Evolutionary conservation across 1,140 invertebrate genomes (phyloP), one percentile per base, ranked within the genome.

Genomic region (Drosophila rufa): DNA sequence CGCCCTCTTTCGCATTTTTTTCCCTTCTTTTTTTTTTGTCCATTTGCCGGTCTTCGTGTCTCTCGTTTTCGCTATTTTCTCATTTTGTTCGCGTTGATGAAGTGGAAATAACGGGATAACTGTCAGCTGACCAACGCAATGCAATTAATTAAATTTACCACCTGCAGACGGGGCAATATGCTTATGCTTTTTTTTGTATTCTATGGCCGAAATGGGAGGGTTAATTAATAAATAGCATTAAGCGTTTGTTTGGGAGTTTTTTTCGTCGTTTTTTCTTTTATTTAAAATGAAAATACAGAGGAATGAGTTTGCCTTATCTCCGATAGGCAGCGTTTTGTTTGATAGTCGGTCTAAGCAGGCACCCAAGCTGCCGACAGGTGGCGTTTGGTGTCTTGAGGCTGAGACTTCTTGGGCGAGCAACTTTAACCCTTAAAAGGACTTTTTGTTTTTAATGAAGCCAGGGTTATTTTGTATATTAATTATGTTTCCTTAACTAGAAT

Each of bases 61-160:
- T 57, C 59, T 60, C 74, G 56, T 36, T 66, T 58, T 45, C 53
- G 75, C 58, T 42, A 65, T 67, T 55, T 70, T 55, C 55, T 30
- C 57, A 65, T 61, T 65, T 65, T 65, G 27, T 79, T 79, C 57
- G 51, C 75, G 76, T 79, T 79, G 76, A 79, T 79, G 75, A 79
- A 79, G 76, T 79, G 76, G 67, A 79, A 79, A 56, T 79, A 79
- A 78, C 75, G 40, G 64, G 57, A 60, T 76, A 76, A 77, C 62
- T 48, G 55, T 22, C 38, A 30, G 42, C 70, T 77, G 43, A 55
- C 60, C 60, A 73, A 47, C 46, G 68, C 45, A 58, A 71, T 71
- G 43, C 53, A 59, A 59, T 71, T 70, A 40, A 59, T 71, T 70
- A 40, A 38, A 17, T 59, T 57, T 51, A 60, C 8, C 51, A 58